Percentiles rank a stretch among this genome's conserved stretches.
Conservation (phyloP, 2,888 invertebrate genomes). For the Malacosoma neustria region DNA sequence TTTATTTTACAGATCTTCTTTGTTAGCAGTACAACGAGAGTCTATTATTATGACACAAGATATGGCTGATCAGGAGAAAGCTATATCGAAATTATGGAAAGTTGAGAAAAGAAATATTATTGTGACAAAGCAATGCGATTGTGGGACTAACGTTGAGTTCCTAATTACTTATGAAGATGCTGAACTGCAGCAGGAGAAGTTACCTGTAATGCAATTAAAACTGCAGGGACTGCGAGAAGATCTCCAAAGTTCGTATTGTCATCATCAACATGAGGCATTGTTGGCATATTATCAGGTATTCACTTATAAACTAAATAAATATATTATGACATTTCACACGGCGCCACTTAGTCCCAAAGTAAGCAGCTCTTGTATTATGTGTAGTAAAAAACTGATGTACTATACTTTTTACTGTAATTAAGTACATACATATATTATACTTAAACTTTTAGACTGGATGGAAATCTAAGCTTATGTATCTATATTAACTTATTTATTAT, state of each 20-base stretch:
- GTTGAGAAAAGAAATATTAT: slow-evolving; percentile 32
- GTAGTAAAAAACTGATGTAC: no score
- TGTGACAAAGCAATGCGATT: slow-evolving; percentile 33
- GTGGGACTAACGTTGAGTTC: slow-evolving; percentile 34
- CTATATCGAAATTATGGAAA: slow-evolving; percentile 40
- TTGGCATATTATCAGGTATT: slow-evolving; percentile 53
- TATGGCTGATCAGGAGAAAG: slow-evolving; percentile 42
- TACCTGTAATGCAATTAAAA: slow-evolving; percentile 44
- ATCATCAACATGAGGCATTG: slow-evolving; percentile 50
- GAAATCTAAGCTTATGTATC: no score
- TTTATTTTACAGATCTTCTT: slow-evolving; percentile 40
- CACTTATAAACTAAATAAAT: neutral
- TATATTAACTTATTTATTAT: no score
- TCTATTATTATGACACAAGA: slow-evolving; percentile 30
- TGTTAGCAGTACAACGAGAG: slow-evolving; percentile 49
- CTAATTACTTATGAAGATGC: slow-evolving; percentile 43
- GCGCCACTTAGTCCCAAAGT: no score
- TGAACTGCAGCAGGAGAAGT: slow-evolving; percentile 33
- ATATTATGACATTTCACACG: no score
- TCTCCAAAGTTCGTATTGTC: slow-evolving; percentile 55
- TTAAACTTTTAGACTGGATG: no score
- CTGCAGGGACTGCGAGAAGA: slow-evolving; percentile 44
- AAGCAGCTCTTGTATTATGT: no score
- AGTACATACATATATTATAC: no score
- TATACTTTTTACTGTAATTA: no score